Base-by-base conservation (phyloP, 2,888 invertebrate species). In the Macaria notata region DNA sequence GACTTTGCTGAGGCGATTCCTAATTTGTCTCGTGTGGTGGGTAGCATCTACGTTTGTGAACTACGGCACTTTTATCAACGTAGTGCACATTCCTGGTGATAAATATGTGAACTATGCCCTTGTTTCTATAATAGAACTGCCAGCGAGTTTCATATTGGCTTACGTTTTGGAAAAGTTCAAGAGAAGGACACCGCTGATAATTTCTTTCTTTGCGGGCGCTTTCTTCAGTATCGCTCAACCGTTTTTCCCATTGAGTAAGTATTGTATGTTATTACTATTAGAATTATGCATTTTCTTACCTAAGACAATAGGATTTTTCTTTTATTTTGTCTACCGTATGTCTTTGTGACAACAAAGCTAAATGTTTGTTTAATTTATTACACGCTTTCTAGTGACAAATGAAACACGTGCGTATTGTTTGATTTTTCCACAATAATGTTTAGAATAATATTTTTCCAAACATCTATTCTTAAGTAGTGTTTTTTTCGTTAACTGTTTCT, bases 91-190 rank as follows among this genome's bases (percentile, higher is more conserved):
- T 41, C 92, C 94, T 65, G 96, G 96, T 4, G 94, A 96, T 75
- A 94, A 94, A 71, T 96, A 96, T 73, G 70, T 95, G 3, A 96
- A 96, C 78, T 96, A 95, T 69, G 94, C 94, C 4, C 70, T 94
- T 30, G 90, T 93, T 1, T 79, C 92, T 0, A 57, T 93, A 0
- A 87, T 93, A 5, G 95, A 90, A 64, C 79, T 94, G 38, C 94
- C 94, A 0, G 94, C 93, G 0, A 91, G 90, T 51, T 74, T 93
- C 31, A 70, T 92, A n/a, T 90, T 92, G 3, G 92, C 91, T 62
- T 86, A 92, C 52, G 73, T 94, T n/a, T 78, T 94, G 58, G 92
- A 93, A 59, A 79, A 81, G 49, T 86, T 87, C 43, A 93, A 92
- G 45, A 86, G 93, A 60, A 93, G 93, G 71, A 75, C 83, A 6